Evolutionary conservation across 2,888 invertebrate species (phyloP).

Genomic region (Drosophila recens): DNA sequence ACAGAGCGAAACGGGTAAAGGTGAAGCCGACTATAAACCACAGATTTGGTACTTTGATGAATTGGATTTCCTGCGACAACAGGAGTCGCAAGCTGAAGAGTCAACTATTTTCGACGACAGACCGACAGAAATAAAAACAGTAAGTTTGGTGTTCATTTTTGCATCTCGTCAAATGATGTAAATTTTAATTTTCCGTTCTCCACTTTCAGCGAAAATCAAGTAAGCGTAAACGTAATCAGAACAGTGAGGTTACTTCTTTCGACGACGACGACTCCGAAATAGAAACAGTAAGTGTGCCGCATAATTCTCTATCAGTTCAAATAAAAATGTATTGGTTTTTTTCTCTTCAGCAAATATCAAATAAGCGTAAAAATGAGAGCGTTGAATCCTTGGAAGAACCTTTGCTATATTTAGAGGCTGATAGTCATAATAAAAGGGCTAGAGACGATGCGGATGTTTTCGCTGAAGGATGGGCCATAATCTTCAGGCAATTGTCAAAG

Average conservation of each 20-base stretch:
- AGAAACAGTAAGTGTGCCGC: no score
- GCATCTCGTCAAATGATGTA: neutral
- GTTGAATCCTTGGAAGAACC: neutral
- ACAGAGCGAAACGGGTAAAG: neutral
- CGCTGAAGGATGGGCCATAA: neutral
- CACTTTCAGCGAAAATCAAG: no score
- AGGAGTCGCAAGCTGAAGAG: neutral
- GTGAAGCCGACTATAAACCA: neutral
- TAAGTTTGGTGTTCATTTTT: neutral
- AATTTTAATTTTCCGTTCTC: no score
- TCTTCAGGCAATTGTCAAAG: neutral
- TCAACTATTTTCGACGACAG: neutral
- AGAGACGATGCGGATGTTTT: conserved; percentile 1
- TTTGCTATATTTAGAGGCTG: neutral
- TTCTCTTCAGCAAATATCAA: neutral
- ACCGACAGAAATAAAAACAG: neutral
- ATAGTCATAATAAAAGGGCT: neutral
- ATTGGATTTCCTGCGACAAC: neutral
- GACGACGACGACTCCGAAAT: no score
- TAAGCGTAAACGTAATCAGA: no score
- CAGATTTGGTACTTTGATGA: neutral
- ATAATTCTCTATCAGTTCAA: no score
- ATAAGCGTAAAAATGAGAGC: neutral
- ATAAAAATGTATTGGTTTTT: no score
- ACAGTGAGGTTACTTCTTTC: no score